A percentile compares a stretch with the other conserved stretches of the same genome.
phyloP scores from a whole-genome alignment of 1,140 invertebrate species.

The Brachionus angularis region DNA sequence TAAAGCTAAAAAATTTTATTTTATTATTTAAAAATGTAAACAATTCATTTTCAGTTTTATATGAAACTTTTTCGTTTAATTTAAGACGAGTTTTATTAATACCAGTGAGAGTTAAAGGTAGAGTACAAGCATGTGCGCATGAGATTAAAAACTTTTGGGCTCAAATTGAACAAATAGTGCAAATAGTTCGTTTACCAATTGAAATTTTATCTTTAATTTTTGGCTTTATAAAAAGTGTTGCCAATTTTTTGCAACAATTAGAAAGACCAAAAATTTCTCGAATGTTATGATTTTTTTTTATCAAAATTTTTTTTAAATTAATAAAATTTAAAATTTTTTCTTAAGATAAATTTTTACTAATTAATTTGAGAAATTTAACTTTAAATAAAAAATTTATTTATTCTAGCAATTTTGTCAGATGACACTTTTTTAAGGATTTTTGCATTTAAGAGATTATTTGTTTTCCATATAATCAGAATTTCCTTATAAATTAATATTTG shows the following conservation, averaged over 20 bases:
- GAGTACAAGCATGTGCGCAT: not conserved
- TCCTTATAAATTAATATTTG: no score
- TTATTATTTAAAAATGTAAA: not conserved
- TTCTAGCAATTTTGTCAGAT: no score
- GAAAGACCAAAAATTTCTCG: conserved; percentile 13
- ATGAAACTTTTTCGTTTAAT: not conserved
- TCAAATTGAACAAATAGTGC: conserved; percentile 11
- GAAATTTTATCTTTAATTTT: not conserved
- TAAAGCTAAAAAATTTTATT: not conserved
- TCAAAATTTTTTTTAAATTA: no score
- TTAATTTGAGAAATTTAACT: no score
- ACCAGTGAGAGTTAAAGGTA: not conserved
- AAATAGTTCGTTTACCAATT: not conserved
- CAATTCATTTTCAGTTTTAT: not conserved
- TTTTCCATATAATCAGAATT: no score
- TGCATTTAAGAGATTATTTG: no score
- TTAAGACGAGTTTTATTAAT: not conserved
- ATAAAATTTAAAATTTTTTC: no score
- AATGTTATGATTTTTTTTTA: not conserved
- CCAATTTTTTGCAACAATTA: not conserved
- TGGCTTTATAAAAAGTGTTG: conserved; percentile 2
- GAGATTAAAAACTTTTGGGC: conserved; percentile 11
- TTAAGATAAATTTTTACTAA: no score
- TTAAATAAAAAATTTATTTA: no score
- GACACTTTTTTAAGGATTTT: no score